Evolutionary conservation across 2,797 vertebrate species (phyloP).

Genomic region (Thamnophis elegans): DNA sequence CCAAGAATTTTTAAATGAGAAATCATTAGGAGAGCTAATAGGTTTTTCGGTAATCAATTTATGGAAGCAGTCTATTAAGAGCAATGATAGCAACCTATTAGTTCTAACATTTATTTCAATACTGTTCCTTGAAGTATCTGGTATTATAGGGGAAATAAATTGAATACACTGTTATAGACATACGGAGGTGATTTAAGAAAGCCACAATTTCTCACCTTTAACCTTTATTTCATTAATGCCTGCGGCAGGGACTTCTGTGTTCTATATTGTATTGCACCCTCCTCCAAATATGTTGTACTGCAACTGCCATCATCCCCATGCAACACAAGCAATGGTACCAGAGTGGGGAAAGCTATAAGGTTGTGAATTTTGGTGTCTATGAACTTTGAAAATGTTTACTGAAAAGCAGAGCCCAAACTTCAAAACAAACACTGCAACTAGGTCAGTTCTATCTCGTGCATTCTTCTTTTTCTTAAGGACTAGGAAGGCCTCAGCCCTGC

Average conservation of each 20-base stretch:
- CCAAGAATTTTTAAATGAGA: neutral
- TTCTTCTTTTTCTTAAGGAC: neutral
- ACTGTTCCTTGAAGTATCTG: neutral
- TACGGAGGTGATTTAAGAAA: neutral
- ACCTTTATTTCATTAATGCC: neutral
- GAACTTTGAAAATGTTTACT: neutral
- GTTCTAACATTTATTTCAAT: neutral
- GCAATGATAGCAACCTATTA: conserved; percentile 23
- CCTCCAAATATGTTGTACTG: neutral
- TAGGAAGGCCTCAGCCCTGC: neutral
- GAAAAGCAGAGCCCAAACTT: neutral
- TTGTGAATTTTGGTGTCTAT: neutral
- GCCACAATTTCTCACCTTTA: neutral
- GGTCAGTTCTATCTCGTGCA: neutral
- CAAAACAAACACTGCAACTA: neutral
- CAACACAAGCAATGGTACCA: neutral
- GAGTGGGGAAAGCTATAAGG: neutral
- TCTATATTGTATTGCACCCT: neutral
- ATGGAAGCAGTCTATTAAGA: conserved; percentile 18
- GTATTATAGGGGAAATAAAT: neutral
- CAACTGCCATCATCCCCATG: neutral
- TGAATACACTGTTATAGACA: neutral
- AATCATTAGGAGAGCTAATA: conserved; percentile 25
- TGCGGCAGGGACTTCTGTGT: neutral
- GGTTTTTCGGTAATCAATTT: conserved; percentile 54